Percentiles rank a stretch among this genome's conserved stretches.
Evolutionary conservation across 2,113 vertebrate genomes (phyloP).

Genomic region (Saccopteryx bilineata): DNA sequence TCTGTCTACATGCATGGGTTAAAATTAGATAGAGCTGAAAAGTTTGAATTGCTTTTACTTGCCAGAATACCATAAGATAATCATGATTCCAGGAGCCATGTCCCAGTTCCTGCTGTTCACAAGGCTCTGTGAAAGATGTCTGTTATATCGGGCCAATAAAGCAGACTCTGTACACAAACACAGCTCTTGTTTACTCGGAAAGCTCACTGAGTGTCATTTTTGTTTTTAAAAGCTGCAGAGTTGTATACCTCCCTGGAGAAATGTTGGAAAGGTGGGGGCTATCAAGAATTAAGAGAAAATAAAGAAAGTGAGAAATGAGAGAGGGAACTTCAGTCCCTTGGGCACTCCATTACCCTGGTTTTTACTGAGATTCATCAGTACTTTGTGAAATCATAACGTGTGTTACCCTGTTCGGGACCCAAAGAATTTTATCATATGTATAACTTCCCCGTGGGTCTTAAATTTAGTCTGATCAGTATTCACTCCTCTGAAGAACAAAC

Average conservation of each 20-base stretch:
- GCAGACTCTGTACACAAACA: slow-evolving; percentile 59
- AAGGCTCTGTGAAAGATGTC: neutral
- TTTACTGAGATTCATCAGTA: slow-evolving; percentile 78
- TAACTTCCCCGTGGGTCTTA: slow-evolving; percentile 78
- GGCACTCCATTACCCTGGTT: slow-evolving; percentile 71
- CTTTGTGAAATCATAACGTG: slow-evolving; percentile 75
- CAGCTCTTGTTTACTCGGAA: slow-evolving; percentile 73
- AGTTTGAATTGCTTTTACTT: neutral
- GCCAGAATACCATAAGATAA: neutral
- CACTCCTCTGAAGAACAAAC: slow-evolving; percentile 81
- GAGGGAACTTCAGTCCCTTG: slow-evolving; percentile 62
- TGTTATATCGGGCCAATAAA: slow-evolving; percentile 60
- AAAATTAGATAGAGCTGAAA: neutral
- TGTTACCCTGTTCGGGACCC: slow-evolving; percentile 73
- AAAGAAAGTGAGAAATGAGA: slow-evolving; percentile 70
- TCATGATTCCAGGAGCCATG: neutral
- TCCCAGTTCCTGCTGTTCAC: neutral
- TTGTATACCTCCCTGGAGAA: slow-evolving; percentile 73
- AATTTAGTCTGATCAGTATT: slow-evolving; percentile 81
- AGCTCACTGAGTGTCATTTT: slow-evolving; percentile 62
- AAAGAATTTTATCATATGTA: slow-evolving; percentile 74
- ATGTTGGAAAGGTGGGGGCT: slow-evolving; percentile 49
- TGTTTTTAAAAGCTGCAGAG: slow-evolving; percentile 72
- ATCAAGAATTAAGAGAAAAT: slow-evolving; percentile 73
- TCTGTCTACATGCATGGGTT: neutral